Evolutionary conservation across 1,140 invertebrate genomes (phyloP).

Genomic region (Drosophila auraria): DNA sequence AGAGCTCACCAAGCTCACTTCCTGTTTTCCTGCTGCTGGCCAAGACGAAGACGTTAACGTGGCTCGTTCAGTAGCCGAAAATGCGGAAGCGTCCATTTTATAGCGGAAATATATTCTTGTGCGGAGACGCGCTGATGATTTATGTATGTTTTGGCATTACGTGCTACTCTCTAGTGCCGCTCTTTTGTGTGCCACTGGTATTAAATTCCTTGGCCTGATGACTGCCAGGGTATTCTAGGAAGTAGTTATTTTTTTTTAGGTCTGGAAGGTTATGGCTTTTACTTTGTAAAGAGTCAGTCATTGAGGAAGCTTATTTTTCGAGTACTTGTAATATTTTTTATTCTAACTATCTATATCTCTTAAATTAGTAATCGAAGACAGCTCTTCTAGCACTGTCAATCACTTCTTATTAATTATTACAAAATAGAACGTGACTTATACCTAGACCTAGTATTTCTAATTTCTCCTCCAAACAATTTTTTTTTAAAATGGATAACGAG

Average conservation of each 20-base stretch:
- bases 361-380: too few species aligned
- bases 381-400: too few species aligned
- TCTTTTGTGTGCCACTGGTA: conserved; percentile 56
- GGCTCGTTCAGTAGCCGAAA: conserved; percentile 54
- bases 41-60: conserved; percentile 17
- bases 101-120: conserved; percentile 83
- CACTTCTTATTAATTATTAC: too few species aligned
- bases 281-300: neutral
- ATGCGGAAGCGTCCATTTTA: conserved; percentile 81
- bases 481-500: neutral
- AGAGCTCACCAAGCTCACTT: conserved; percentile 64
- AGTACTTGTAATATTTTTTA: too few species aligned
- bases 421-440: too few species aligned
- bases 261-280: conserved; percentile 6
- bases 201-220: conserved; percentile 57
- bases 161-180: conserved; percentile 42
- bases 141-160: conserved; percentile 81
- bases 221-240: conserved; percentile 4
- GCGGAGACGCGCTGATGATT: conserved; percentile 78
- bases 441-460: too few species aligned
- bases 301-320: neutral
- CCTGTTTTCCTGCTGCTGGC: conserved; percentile 62
- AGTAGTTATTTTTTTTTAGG: neutral
- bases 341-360: too few species aligned
- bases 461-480: neutral